These are phyloP conservation scores for Drosophila albomicans DNA, from an alignment of 1,140 invertebrate species.

Conservation along the genomic window DNA sequence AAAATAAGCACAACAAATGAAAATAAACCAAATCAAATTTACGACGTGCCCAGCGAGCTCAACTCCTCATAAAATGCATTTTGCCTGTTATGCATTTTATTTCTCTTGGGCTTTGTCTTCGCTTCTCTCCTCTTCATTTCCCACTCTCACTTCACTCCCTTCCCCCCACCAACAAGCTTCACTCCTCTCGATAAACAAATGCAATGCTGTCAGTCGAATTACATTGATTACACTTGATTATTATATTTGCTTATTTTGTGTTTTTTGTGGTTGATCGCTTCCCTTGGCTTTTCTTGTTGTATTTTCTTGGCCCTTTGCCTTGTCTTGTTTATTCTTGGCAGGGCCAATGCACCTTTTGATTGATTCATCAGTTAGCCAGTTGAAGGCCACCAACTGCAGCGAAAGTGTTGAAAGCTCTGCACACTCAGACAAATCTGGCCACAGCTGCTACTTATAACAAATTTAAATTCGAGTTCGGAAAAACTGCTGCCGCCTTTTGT, in stretches of 20 bases:
- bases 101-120: slow-evolving; percentile 24
- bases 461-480: background rate
- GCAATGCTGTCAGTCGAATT: slow-evolving; percentile 58
- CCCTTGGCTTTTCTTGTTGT: slow-evolving; percentile 11
- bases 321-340: slow-evolving; percentile 68
- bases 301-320: slow-evolving; percentile 3
- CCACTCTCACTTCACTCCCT: background rate
- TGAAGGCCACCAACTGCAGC: slow-evolving; percentile 26
- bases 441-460: slow-evolving; percentile 29
- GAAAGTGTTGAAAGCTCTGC: slow-evolving; percentile 39
- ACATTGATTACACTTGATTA: slow-evolving; percentile 74
- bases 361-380: slow-evolving; percentile 23
- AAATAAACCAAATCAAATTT: slow-evolving; percentile 78
- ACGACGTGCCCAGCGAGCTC: slow-evolving; percentile 61
- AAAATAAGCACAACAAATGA: slow-evolving; percentile 55
- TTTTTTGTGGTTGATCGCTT: slow-evolving; percentile 10
- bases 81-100: slow-evolving; percentile 42
- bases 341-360: slow-evolving; percentile 57
- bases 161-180: background rate
- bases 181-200: slow-evolving; percentile 64
- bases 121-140: background rate
- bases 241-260: slow-evolving; percentile 51
- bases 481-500: background rate
- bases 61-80: slow-evolving; percentile 53
- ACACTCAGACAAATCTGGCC: slow-evolving; percentile 22